phyloP scores from a whole-genome alignment of 1,140 invertebrate species.

The Chymomyza costata region DNA sequence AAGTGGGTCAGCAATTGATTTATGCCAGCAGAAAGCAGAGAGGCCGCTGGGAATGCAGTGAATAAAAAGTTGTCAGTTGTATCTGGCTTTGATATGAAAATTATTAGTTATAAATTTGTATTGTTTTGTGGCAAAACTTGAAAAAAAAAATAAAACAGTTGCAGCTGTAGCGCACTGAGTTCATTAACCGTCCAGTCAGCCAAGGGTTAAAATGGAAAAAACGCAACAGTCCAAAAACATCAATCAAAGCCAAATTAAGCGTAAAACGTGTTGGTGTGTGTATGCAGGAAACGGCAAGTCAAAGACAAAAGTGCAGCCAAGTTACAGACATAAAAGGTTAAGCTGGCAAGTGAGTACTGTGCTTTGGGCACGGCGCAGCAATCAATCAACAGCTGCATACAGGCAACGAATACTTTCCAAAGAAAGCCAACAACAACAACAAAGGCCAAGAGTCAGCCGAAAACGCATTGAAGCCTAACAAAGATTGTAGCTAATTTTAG shows the following conservation, averaged over 20 bases:
- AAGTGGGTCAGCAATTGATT: conserved; percentile 46
- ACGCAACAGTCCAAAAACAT: conserved; percentile 45
- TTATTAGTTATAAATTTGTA: conserved; percentile 24
- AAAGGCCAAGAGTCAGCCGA: too few species aligned
- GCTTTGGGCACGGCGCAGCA: conserved; percentile 29
- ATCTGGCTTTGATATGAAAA: conserved; percentile 29
- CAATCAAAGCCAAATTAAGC: conserved; percentile 71
- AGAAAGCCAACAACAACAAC: conserved; percentile 52
- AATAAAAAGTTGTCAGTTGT: conserved; percentile 27
- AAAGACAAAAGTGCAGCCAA: conserved; percentile 17
- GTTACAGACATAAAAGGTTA: background rate
- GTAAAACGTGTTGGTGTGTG: conserved; percentile 41
- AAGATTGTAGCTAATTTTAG: conserved; percentile 50
- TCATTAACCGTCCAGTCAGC: conserved; percentile 43
- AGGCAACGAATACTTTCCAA: conserved; percentile 52
- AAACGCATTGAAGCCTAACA: conserved; percentile 18
- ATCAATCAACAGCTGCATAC: conserved; percentile 68
- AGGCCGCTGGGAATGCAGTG: conserved; percentile 24
- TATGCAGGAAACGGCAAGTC: conserved; percentile 36
- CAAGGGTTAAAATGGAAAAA: too few species aligned
- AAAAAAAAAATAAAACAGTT: background rate
- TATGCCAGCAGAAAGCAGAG: conserved; percentile 11
- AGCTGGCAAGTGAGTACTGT: conserved; percentile 30
- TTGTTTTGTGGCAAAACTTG: background rate
- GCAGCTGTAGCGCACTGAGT: conserved; percentile 20